A percentile compares a stretch with the other conserved stretches of the same genome.
These are phyloP conservation scores for Cristatella mucedo DNA, from an alignment of 2,888 invertebrate species.

Conservation along the genomic window DNA sequence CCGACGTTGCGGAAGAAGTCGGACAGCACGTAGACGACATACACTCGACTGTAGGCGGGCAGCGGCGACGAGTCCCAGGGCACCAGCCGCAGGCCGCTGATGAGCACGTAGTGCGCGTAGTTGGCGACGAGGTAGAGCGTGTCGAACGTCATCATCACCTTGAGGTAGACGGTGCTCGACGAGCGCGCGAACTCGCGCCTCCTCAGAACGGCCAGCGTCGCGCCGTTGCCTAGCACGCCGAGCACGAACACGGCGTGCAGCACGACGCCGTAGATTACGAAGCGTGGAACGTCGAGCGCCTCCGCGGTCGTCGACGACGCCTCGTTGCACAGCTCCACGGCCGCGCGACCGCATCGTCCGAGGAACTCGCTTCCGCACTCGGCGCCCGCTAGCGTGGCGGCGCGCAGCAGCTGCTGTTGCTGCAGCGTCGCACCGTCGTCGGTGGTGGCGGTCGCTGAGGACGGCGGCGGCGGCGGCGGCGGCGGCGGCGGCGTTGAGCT, in stretches of 20 bases:
- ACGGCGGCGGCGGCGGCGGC: too few species aligned
- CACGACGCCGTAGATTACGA: slow-evolving; percentile 54
- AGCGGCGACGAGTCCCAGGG: neutral
- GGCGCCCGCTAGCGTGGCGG: too few species aligned
- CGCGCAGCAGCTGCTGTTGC: too few species aligned
- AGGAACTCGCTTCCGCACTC: too few species aligned
- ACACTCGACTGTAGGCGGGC: neutral
- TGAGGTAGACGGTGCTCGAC: slow-evolving; percentile 80
- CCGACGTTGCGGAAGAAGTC: slow-evolving; percentile 4
- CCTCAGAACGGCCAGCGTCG: slow-evolving; percentile 31
- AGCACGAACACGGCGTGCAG: slow-evolving; percentile 80
- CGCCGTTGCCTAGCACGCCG: slow-evolving; percentile 29
- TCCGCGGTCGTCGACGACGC: too few species aligned
- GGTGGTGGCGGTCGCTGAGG: too few species aligned
- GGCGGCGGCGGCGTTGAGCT: too few species aligned
- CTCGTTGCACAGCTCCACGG: too few species aligned
- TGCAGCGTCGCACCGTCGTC: too few species aligned
- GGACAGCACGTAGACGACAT: neutral
- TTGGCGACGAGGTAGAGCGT: slow-evolving; percentile 1
- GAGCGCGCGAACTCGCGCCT: slow-evolving; percentile 69
- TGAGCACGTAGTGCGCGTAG: neutral
- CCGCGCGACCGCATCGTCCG: too few species aligned
- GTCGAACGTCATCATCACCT: slow-evolving; percentile 5
- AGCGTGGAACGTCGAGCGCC: too few species aligned
- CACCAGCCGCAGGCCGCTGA: neutral